These are phyloP conservation scores for Perognathus longimembris DNA, from an alignment of 2,113 vertebrate species.

Conservation along the genomic window DNA sequence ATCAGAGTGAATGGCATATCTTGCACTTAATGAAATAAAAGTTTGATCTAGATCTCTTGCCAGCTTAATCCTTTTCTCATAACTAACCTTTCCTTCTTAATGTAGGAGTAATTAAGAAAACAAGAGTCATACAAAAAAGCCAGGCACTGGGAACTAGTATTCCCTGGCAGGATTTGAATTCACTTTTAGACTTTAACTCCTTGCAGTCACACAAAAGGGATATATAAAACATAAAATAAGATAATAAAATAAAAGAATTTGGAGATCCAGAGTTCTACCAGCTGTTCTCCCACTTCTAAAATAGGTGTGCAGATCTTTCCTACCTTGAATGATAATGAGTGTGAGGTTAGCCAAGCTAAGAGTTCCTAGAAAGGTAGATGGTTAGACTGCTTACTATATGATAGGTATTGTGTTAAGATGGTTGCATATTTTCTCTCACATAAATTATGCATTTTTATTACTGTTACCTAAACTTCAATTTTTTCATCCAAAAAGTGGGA, in stretches of 20 bases:
- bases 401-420: not conserved
- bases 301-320: not conserved
- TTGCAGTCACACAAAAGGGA: not conserved
- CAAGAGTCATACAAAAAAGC: not conserved
- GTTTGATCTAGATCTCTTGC: constrained; percentile 37
- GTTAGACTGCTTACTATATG: not conserved
- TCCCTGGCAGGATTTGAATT: not conserved
- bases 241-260: not conserved
- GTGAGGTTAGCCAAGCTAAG: not conserved
- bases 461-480: not conserved
- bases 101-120: not conserved
- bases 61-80: constrained; percentile 49
- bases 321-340: not conserved
- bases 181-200: not conserved
- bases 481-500: not conserved
- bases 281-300: not conserved
- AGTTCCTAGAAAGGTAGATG: not conserved
- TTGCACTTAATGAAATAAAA: constrained; percentile 34
- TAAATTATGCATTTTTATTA: constrained; percentile 8
- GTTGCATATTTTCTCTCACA: not conserved
- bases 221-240: not conserved
- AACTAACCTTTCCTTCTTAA: constrained; percentile 18
- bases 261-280: not conserved
- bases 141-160: not conserved
- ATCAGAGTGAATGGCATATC: constrained; percentile 25